Evolutionary conservation across 2,888 invertebrate species (phyloP).

Genomic region (Schizaphis graminum): DNA sequence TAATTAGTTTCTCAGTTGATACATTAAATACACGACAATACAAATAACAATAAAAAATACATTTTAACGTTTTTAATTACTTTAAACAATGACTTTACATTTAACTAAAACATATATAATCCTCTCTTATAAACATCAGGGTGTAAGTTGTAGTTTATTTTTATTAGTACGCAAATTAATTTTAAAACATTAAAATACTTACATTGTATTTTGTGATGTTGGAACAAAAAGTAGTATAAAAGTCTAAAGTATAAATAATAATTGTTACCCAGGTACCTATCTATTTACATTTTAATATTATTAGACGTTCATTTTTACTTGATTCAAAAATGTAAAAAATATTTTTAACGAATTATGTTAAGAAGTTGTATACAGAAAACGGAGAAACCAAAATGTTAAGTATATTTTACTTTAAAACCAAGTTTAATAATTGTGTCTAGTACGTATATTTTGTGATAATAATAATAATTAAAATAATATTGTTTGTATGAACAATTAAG

Average conservation of each 20-base stretch:
- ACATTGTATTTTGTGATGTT: neutral
- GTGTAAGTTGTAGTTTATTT: neutral
- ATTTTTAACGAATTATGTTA: neutral
- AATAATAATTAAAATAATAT: neutral
- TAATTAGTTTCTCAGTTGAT: too few species aligned
- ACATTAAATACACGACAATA: too few species aligned
- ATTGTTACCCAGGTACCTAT: too few species aligned
- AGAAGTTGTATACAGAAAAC: neutral
- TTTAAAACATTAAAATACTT: neutral
- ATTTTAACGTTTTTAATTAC: too few species aligned
- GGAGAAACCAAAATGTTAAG: neutral
- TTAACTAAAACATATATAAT: too few species aligned
- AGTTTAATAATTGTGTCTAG: neutral
- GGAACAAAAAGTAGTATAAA: neutral
- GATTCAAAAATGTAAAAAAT: neutral
- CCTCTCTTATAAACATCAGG: too few species aligned
- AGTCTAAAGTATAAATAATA: too few species aligned
- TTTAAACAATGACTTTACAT: too few species aligned
- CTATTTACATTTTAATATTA: too few species aligned
- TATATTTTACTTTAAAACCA: neutral
- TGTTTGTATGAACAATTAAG: neutral
- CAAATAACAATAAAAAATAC: too few species aligned
- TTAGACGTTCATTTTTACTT: too few species aligned
- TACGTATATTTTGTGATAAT: neutral
- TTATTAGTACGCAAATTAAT: neutral